Conservation (phyloP, 2,113 vertebrate species). For the Tachycineta bicolor region DNA sequence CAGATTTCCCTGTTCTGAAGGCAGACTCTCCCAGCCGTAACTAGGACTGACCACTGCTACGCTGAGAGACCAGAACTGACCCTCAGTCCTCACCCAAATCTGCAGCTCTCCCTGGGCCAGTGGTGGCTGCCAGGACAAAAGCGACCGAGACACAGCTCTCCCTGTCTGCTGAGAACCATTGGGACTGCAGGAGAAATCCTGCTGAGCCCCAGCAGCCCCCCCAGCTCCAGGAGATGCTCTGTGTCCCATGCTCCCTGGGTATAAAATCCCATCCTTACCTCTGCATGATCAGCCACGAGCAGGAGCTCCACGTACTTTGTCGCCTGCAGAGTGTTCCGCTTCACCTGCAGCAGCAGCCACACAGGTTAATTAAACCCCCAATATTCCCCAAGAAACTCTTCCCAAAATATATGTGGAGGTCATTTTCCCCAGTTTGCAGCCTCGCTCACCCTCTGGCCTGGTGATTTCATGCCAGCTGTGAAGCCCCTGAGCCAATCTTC, state of each 20-base stretch:
- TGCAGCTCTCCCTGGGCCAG: not conserved
- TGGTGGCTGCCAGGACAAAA: not conserved
- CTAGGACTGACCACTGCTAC: not conserved
- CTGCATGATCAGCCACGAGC: conserved; percentile 90
- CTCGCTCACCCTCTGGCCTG: conserved; percentile 77
- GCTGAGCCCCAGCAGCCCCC: not conserved
- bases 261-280: conserved; percentile 80
- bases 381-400: not conserved
- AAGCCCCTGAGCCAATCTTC: conserved; percentile 72
- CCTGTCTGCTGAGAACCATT: not conserved
- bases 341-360: conserved; percentile 73
- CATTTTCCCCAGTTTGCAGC: not conserved
- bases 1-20: not conserved
- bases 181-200: not conserved
- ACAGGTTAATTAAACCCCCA: not conserved
- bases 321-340: conserved; percentile 82
- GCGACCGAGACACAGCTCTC: not conserved
- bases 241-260: not conserved
- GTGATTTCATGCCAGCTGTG: conserved; percentile 66
- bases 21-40: not conserved
- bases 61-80: not conserved
- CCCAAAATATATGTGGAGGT: fast-evolving
- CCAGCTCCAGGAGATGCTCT: not conserved
- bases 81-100: not conserved
- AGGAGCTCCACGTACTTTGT: conserved; percentile 95